These are phyloP conservation scores for Amblyjoppa fuscipennis DNA, from an alignment of 2,888 invertebrate species.

Conservation along the genomic window DNA sequence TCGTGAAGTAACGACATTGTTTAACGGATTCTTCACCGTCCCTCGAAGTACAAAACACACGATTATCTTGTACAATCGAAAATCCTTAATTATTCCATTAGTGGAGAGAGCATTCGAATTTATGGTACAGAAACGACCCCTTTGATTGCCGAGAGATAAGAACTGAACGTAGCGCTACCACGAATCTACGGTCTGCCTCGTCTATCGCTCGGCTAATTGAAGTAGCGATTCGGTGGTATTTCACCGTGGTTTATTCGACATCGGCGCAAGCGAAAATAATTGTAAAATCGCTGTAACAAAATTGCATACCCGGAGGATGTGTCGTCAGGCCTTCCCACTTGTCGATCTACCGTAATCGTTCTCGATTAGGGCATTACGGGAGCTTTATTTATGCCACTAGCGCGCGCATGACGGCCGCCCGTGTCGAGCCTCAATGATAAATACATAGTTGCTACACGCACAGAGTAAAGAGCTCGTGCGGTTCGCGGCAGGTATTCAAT, in stretches of 20 bases:
- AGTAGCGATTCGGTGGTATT: neutral
- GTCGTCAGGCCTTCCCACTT: neutral
- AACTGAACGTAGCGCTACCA: neutral
- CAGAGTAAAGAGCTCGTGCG: neutral
- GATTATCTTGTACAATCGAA: neutral
- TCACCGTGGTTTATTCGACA: neutral
- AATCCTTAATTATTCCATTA: neutral
- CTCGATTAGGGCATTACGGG: slow-evolving; percentile 16
- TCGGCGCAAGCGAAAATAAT: neutral
- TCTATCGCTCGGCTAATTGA: neutral
- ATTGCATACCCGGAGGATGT: slow-evolving; percentile 13
- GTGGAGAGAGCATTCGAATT: neutral
- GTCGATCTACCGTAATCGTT: neutral
- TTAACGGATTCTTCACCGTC: neutral
- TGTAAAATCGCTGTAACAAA: neutral
- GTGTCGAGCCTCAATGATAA: slow-evolving; percentile 5
- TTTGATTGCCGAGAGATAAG: neutral
- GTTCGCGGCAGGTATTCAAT: slow-evolving; percentile 8
- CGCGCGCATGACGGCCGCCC: neutral
- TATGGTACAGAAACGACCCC: neutral
- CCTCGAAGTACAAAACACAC: neutral
- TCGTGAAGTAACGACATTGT: too few species aligned
- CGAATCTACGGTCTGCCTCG: neutral
- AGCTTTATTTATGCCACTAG: slow-evolving; percentile 12
- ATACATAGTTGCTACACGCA: neutral